Evolutionary conservation across 2,797 vertebrate genomes (phyloP).

Genomic region (Gambusia yucatana): DNA sequence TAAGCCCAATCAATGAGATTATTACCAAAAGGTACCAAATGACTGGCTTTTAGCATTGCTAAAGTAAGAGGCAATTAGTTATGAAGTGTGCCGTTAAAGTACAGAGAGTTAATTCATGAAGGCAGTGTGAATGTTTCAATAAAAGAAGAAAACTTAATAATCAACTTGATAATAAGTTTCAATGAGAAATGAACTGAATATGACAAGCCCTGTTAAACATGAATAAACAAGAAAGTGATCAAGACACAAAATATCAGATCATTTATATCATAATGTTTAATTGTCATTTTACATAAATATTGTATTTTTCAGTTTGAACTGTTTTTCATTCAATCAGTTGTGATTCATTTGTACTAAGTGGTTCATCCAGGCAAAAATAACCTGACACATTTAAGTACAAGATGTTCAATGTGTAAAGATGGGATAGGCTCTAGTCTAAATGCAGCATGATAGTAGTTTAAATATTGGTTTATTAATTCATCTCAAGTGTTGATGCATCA

Average conservation of each 20-base stretch:
- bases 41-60: too few relatives aligned
- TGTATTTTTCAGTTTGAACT: neutral
- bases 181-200: too few relatives aligned
- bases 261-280: neutral
- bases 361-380: neutral
- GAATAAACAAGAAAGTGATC: too few relatives aligned
- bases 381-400: neutral
- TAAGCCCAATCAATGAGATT: too few relatives aligned
- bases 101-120: too few relatives aligned
- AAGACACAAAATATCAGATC: neutral
- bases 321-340: neutral
- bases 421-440: neutral
- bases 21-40: too few relatives aligned
- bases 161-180: too few relatives aligned
- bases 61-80: too few relatives aligned
- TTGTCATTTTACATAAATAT: neutral
- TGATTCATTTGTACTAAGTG: neutral
- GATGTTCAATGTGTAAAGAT: neutral
- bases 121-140: too few relatives aligned
- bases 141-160: too few relatives aligned
- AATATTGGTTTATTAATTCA: neutral
- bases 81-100: too few relatives aligned
- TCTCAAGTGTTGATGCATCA: neutral
- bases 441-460: neutral
- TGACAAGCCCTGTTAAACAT: too few relatives aligned